These are phyloP conservation scores for Xanthia icteritia DNA, from an alignment of 2,888 invertebrate genomes.

Conservation along the genomic window DNA sequence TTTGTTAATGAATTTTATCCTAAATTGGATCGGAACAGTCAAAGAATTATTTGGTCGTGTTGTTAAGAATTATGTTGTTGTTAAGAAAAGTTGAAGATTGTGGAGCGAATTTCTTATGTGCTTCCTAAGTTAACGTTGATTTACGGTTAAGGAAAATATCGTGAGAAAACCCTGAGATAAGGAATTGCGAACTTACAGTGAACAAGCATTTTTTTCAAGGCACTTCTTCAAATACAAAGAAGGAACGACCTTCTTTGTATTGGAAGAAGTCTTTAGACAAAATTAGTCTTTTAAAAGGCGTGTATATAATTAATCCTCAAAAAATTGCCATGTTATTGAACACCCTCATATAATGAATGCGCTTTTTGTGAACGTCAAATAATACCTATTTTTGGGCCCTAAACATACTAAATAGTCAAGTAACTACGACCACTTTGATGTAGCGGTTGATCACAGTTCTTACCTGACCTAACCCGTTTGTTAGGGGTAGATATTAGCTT, in stretches of 20 bases:
- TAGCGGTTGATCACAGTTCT: too few relatives aligned
- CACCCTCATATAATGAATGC: too few relatives aligned
- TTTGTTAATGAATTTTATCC: constrained; percentile 13
- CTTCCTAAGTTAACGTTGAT: neutral
- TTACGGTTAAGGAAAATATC: neutral
- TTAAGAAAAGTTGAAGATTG: constrained; percentile 1
- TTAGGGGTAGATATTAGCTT: too few relatives aligned
- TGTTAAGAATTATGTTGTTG: neutral
- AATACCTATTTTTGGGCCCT: too few relatives aligned
- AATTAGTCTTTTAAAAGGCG: neutral
- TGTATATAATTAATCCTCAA: too few relatives aligned
- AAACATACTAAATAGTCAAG: too few relatives aligned
- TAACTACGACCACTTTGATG: too few relatives aligned
- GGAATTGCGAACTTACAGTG: neutral
- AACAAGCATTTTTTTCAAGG: neutral
- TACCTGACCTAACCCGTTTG: too few relatives aligned
- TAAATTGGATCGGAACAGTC: constrained; percentile 14
- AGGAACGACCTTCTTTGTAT: neutral
- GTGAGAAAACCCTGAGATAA: neutral
- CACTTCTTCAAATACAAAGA: too few relatives aligned
- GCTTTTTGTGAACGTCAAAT: too few relatives aligned
- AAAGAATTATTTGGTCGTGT: constrained; percentile 1
- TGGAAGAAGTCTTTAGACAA: neutral
- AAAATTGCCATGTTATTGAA: too few relatives aligned
- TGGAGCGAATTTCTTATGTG: neutral